Evolutionary conservation across 2,888 invertebrate genomes (phyloP).

Genomic region (Melanotus villosus): DNA sequence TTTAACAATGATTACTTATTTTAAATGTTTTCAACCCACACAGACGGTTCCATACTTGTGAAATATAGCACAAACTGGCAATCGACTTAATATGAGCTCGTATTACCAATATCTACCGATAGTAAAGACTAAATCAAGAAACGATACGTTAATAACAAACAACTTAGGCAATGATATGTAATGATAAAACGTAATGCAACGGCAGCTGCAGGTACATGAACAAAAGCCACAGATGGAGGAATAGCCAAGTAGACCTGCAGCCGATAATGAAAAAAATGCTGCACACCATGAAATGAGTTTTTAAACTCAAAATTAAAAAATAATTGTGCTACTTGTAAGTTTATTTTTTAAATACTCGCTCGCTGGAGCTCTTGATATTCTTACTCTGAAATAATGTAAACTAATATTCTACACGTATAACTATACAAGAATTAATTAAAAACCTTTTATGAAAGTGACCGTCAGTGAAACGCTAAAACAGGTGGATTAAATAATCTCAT

Average conservation of each 20-base stretch:
- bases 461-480: slow-evolving; percentile 29
- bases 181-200: slow-evolving; percentile 35
- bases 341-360: slow-evolving; percentile 63
- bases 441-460: slow-evolving; percentile 63
- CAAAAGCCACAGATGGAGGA: slow-evolving; percentile 12
- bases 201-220: slow-evolving; percentile 4
- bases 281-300: not conserved
- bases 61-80: slow-evolving; percentile 38
- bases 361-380: slow-evolving; percentile 63
- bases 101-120: slow-evolving; percentile 26
- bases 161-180: slow-evolving; percentile 45
- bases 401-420: slow-evolving; percentile 63
- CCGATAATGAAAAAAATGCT: slow-evolving; percentile 3
- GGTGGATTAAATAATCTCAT: slow-evolving; percentile 33
- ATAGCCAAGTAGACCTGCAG: not conserved
- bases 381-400: slow-evolving; percentile 63
- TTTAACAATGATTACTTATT: not conserved
- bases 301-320: slow-evolving; percentile 60
- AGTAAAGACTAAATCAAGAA: slow-evolving; percentile 29
- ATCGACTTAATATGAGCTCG: slow-evolving; percentile 32
- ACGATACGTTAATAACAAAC: slow-evolving; percentile 23
- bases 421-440: slow-evolving; percentile 67
- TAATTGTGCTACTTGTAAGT: slow-evolving; percentile 67
- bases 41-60: not conserved
- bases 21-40: not conserved